These are phyloP conservation scores for Protobothrops flavoviridis DNA, from an alignment of 2,113 vertebrate species.

Conservation along the genomic window DNA sequence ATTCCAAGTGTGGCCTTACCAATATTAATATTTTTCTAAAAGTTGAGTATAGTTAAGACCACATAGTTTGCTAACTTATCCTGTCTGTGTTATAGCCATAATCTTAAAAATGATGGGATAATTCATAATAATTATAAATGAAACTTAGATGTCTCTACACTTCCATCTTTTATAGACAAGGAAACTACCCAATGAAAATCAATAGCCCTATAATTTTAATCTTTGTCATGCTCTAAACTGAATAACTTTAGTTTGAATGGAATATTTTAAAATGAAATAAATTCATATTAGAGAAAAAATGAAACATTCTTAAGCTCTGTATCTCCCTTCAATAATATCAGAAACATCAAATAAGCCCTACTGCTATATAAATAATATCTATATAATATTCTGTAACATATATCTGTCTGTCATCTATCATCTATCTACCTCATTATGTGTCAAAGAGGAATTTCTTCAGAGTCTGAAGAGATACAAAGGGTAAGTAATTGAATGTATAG, in stretches of 20 bases:
- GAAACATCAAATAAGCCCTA: background rate
- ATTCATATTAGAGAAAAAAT: background rate
- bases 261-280: background rate
- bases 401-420: background rate
- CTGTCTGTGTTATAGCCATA: background rate
- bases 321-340: background rate
- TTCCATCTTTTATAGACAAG: background rate
- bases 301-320: background rate
- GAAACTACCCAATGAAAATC: background rate
- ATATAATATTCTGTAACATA: background rate
- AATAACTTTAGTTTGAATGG: slow-evolving; percentile 3
- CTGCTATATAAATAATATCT: background rate
- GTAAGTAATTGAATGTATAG: background rate
- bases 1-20: too few relatives aligned
- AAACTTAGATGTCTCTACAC: background rate
- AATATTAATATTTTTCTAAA: background rate
- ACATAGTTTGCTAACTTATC: background rate
- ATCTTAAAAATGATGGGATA: background rate
- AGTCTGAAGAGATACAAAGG: background rate
- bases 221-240: slow-evolving; percentile 1
- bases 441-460: background rate
- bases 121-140: background rate
- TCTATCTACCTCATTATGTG: background rate
- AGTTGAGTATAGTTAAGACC: background rate
- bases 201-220: background rate